A percentile compares a stretch with the other conserved stretches of the same genome.
Evolutionary conservation across 2,888 invertebrate species (phyloP).

Genomic region (Nymphalis urticae): DNA sequence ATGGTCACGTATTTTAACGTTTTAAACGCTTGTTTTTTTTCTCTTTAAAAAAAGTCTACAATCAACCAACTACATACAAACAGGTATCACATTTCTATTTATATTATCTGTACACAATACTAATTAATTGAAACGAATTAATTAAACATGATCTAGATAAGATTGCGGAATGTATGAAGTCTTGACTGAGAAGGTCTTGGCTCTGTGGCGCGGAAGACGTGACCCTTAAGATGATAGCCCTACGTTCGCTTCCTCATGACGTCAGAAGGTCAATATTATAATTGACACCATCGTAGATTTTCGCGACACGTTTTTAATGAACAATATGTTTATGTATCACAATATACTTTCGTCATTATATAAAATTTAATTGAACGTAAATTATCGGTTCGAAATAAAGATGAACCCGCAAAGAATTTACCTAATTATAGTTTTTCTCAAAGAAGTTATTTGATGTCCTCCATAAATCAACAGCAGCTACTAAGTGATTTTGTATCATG

Average conservation of each 20-base stretch:
- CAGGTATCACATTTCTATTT: neutral
- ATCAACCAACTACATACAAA: neutral
- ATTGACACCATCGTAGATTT: neutral
- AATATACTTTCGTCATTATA: too few species aligned
- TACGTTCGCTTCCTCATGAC: neutral
- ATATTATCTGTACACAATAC: neutral
- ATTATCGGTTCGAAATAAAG: too few species aligned
- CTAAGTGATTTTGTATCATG: too few species aligned
- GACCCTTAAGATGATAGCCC: slow-evolving; percentile 3
- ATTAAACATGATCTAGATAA: neutral
- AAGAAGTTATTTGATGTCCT: too few species aligned
- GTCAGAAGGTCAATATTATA: neutral
- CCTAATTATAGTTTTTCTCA: too few species aligned
- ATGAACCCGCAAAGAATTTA: too few species aligned
- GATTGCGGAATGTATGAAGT: neutral
- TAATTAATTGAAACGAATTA: neutral
- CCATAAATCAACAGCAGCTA: too few species aligned
- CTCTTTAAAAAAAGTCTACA: neutral
- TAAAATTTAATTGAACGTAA: too few species aligned
- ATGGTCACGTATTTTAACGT: neutral
- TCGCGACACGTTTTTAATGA: too few species aligned
- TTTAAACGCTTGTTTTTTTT: neutral
- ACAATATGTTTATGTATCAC: too few species aligned
- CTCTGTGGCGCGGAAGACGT: neutral
- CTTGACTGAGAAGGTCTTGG: slow-evolving; percentile 7